These are phyloP conservation scores for Erythrolamprus reginae DNA, from an alignment of 2,113 vertebrate genomes.

Conservation along the genomic window DNA sequence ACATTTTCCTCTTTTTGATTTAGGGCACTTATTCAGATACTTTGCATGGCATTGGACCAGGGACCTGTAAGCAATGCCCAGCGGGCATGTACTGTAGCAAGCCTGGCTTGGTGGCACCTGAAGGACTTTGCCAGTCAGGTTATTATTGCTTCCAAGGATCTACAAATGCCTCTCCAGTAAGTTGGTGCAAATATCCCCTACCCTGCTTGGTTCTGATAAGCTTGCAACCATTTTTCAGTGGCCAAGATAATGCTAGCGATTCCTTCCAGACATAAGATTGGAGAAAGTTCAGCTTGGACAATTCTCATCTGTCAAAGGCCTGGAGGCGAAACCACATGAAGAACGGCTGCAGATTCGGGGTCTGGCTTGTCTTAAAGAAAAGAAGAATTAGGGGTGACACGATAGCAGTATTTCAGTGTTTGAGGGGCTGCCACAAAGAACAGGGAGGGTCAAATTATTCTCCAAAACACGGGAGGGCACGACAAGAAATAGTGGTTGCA, in stretches of 20 bases:
- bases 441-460: too few species aligned
- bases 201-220: not conserved
- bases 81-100: conserved; percentile 78
- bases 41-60: conserved; percentile 54
- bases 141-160: conserved; percentile 74
- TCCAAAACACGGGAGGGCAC: too few species aligned
- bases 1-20: not conserved
- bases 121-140: conserved; percentile 75
- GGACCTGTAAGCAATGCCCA: conserved; percentile 75
- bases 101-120: conserved; percentile 71
- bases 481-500: too few species aligned
- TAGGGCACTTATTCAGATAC: conserved; percentile 76
- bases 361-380: too few species aligned
- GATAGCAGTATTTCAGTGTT: too few species aligned
- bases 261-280: not conserved
- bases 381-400: too few species aligned
- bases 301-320: too few species aligned
- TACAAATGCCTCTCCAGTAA: conserved; percentile 76
- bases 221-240: not conserved
- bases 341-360: too few species aligned
- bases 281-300: not conserved
- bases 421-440: too few species aligned
- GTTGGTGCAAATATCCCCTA: not conserved
- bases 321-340: too few species aligned
- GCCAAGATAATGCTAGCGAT: not conserved